phyloP scores from a whole-genome alignment of 2,888 invertebrate species.

The Philopedon plagiatum region DNA sequence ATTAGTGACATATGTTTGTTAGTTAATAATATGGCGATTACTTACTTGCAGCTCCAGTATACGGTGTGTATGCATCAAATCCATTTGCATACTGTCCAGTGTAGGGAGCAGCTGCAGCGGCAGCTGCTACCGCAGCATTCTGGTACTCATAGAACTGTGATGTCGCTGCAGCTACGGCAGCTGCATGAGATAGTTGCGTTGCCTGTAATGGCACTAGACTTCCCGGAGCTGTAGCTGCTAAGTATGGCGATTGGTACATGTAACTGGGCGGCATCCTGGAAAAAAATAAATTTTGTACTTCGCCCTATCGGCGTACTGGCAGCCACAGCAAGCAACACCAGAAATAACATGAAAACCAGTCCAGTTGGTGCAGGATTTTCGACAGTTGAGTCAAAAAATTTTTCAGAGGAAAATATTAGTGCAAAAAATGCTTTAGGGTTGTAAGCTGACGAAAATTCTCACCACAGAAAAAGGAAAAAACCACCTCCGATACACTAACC shows the following conservation, averaged over 20 bases:
- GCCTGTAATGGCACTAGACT: constrained; percentile 79
- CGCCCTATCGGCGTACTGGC: neutral
- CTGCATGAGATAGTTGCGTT: constrained; percentile 81
- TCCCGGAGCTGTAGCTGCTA: constrained; percentile 76
- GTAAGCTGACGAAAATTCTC: constrained; percentile 31
- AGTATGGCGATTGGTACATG: constrained; percentile 82
- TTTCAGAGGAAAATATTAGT: neutral
- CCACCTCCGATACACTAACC: constrained; percentile 17
- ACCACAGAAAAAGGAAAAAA: constrained; percentile 27
- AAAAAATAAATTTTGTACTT: constrained; percentile 41
- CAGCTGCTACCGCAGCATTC: constrained; percentile 79
- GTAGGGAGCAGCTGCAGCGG: constrained; percentile 75
- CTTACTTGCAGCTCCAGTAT: constrained; percentile 76
- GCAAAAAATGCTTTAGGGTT: too few species aligned
- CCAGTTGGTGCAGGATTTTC: constrained; percentile 40
- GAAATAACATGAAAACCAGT: constrained; percentile 58
- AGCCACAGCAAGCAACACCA: constrained; percentile 67
- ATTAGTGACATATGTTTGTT: neutral
- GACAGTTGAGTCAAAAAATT: neutral
- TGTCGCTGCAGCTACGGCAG: constrained; percentile 83
- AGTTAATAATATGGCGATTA: neutral
- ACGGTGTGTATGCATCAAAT: constrained; percentile 79
- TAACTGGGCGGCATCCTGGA: constrained; percentile 83
- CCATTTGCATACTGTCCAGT: constrained; percentile 83
- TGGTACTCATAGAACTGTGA: constrained; percentile 86